phyloP scores from a whole-genome alignment of 2,888 invertebrate genomes.

The Cryptocephalus moraei region DNA sequence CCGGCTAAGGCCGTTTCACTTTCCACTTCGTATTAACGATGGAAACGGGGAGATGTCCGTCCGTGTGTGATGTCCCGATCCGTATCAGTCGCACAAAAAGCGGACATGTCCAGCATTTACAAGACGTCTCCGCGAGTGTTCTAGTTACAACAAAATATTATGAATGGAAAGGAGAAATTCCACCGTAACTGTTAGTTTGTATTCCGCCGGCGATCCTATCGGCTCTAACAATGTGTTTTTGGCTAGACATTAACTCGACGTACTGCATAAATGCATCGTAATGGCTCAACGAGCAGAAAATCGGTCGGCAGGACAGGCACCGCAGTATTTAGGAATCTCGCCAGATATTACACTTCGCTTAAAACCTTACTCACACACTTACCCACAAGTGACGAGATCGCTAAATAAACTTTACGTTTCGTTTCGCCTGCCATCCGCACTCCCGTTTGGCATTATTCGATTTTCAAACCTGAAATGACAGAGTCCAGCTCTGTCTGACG shows the following conservation, averaged over 20 bases:
- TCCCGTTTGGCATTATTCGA: too few species aligned
- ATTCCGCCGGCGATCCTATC: conserved; percentile 13
- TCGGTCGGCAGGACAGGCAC: conserved; percentile 12
- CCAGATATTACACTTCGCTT: background rate
- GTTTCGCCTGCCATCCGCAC: too few species aligned
- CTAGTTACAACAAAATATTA: conserved; percentile 6
- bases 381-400: too few species aligned
- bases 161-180: conserved; percentile 14
- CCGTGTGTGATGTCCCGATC: background rate
- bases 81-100: background rate
- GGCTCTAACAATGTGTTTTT: conserved; percentile 24
- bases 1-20: too few species aligned
- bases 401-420: too few species aligned
- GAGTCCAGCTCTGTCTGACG: background rate
- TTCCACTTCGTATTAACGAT: too few species aligned
- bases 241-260: conserved; percentile 17
- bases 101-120: background rate
- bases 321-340: conserved; percentile 1
- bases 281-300: conserved; percentile 15
- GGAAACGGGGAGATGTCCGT: too few species aligned
- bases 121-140: background rate
- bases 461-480: background rate
- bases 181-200: conserved; percentile 5
- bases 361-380: too few species aligned
- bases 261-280: conserved; percentile 23